Conservation (phyloP, 1,140 invertebrate species). For the Drosophila arizonae region DNA sequence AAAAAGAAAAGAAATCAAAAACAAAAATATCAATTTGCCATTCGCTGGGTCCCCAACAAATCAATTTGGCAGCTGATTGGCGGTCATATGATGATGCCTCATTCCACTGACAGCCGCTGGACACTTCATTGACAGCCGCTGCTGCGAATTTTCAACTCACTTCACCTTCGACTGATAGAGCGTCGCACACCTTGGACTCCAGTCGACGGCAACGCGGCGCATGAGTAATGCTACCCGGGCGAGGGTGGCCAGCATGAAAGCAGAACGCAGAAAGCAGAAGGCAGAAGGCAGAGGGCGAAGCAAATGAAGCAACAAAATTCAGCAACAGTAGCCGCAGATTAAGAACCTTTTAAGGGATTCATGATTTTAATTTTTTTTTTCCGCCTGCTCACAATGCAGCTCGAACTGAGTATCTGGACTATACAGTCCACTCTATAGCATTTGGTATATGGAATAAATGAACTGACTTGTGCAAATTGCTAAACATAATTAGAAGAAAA, state of each 20-base stretch:
- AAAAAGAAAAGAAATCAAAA: neutral
- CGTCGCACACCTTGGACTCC: slow-evolving; percentile 44
- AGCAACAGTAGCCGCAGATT: slow-evolving; percentile 75
- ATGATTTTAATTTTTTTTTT: slow-evolving; percentile 63
- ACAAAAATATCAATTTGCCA: slow-evolving; percentile 19
- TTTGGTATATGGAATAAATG: neutral
- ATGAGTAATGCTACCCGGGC: slow-evolving; percentile 54
- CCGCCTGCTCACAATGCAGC: slow-evolving; percentile 33
- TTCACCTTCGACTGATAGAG: slow-evolving; percentile 20
- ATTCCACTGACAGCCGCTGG: slow-evolving; percentile 36
- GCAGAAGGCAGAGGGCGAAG: slow-evolving; percentile 1
- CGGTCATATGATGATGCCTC: slow-evolving; percentile 70
- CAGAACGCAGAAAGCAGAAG: neutral
- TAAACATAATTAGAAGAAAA: neutral
- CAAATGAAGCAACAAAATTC: slow-evolving; percentile 73
- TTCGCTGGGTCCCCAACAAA: slow-evolving; percentile 28
- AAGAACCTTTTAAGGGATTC: slow-evolving; percentile 83
- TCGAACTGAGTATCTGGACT: neutral
- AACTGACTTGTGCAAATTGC: neutral
- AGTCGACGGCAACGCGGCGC: slow-evolving; percentile 37
- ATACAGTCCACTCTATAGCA: neutral
- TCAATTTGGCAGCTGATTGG: slow-evolving; percentile 72
- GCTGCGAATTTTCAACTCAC: slow-evolving; percentile 15
- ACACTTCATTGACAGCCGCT: slow-evolving; percentile 56
- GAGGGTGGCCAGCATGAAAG: slow-evolving; percentile 5